Percentiles rank a stretch among this genome's conserved stretches.
These are phyloP conservation scores for Rhaphigaster nebulosa DNA, from an alignment of 2,888 invertebrate species.

Conservation along the genomic window DNA sequence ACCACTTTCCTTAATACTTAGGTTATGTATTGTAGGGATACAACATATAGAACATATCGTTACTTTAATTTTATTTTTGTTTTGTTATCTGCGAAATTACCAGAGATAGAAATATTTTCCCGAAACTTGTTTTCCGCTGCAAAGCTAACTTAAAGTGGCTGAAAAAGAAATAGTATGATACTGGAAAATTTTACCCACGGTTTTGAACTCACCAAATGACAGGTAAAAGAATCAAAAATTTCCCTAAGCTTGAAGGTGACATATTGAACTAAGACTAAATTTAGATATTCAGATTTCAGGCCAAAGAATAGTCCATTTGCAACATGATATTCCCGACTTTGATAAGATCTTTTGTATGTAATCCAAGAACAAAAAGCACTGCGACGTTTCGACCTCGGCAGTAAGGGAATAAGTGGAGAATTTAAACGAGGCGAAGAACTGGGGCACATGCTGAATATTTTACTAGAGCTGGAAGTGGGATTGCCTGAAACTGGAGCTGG, in stretches of 20 bases:
- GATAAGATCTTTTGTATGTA: conserved; percentile 13
- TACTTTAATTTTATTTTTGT: no score
- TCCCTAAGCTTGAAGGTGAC: not conserved
- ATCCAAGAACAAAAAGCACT: not conserved
- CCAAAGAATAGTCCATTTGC: not conserved
- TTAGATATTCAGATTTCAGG: not conserved
- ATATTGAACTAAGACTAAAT: not conserved
- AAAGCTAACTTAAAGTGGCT: no score
- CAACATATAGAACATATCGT: no score
- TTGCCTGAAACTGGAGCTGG: conserved; percentile 7
- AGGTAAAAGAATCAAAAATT: no score
- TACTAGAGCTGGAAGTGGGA: not conserved
- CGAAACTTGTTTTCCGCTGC: no score
- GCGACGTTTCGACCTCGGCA: conserved; percentile 7
- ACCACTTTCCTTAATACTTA: no score
- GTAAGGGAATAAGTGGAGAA: not conserved
- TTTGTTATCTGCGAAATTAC: no score
- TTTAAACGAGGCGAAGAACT: not conserved
- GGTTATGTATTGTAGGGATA: no score
- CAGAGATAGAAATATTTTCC: no score
- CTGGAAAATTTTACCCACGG: no score
- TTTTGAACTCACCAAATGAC: no score
- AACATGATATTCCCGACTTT: not conserved
- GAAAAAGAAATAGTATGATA: no score
- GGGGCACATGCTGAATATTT: conserved; percentile 25